These are phyloP conservation scores for Leptura quadrifasciata DNA, from an alignment of 2,888 invertebrate species.

Conservation along the genomic window DNA sequence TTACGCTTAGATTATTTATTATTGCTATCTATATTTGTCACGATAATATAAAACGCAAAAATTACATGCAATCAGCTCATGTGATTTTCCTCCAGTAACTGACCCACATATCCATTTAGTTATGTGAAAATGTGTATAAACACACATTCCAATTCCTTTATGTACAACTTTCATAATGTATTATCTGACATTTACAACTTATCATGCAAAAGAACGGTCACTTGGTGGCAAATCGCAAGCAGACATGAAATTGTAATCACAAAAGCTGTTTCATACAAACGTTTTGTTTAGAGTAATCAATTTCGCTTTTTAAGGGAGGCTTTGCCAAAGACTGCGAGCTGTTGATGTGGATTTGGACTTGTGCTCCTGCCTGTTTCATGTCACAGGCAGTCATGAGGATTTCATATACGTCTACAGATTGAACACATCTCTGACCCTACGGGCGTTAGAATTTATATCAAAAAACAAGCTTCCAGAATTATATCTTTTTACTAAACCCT, in stretches of 20 bases:
- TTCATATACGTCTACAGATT: conserved; percentile 25
- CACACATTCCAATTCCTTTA: too few species aligned
- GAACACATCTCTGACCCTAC: conserved; percentile 16
- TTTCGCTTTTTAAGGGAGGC: conserved; percentile 15
- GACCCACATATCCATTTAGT: too few species aligned
- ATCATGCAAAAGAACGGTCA: background rate
- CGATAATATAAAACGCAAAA: too few species aligned
- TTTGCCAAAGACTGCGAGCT: background rate
- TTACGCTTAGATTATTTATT: too few species aligned
- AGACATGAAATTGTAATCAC: background rate
- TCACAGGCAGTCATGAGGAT: conserved; percentile 25
- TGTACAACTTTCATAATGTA: too few species aligned
- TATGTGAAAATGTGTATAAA: too few species aligned
- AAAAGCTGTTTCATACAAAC: background rate
- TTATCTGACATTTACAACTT: too few species aligned
- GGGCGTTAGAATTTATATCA: conserved; percentile 14
- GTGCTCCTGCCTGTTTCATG: conserved; percentile 14
- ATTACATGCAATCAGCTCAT: too few species aligned
- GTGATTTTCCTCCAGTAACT: too few species aligned
- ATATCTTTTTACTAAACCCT: conserved; percentile 19
- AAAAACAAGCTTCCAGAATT: conserved; percentile 18
- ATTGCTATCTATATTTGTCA: too few species aligned
- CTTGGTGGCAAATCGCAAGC: background rate
- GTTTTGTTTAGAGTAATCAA: conserved; percentile 22
- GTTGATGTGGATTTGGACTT: conserved; percentile 16